Base-by-base conservation (phyloP, 1,140 invertebrate species). In the Cepaea nemoralis region DNA sequence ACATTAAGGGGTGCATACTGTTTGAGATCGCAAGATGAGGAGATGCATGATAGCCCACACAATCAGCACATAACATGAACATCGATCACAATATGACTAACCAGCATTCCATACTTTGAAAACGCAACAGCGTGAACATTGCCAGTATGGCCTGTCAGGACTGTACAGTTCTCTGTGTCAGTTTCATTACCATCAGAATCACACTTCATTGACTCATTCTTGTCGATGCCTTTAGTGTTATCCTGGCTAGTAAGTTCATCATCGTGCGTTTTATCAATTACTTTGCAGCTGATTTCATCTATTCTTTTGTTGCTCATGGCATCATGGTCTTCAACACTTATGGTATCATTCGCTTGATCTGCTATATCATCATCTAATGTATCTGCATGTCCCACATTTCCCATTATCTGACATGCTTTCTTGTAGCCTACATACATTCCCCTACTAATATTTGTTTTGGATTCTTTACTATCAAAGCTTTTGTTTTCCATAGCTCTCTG, bases 21-120 rank as follows among this genome's bases (percentile, higher is more conserved):
- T n/a, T n/a, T n/a, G n/a, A n/a, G n/a, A n/a, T n/a, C n/a, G n/a
- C n/a, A n/a, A n/a, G n/a, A n/a, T n/a, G n/a, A n/a, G n/a, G n/a
- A n/a, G n/a, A n/a, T n/a, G n/a, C n/a, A n/a, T n/a, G n/a, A n/a
- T n/a, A n/a, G n/a, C n/a, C n/a, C n/a, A n/a, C n/a, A n/a, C n/a
- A n/a, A n/a, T n/a, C n/a, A n/a, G n/a, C n/a, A n/a, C n/a, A n/a
- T n/a, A n/a, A n/a, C n/a, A n/a, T n/a, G n/a, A n/a, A n/a, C n/a
- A n/a, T 24, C 37, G 40, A 14, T 42, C 39, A 63, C 16, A 27
- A 75, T 22, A 75, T 48, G 27, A 75, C 85, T 73, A 83, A 91
- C 90, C 88, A 91, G 77, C 86, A 91, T 90, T 39, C 88, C 88
- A 84, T 90, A 85, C 67, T 87, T 88, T 42, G 90, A 91, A 80